Percentiles rank a stretch among this genome's conserved stretches.
Evolutionary conservation across 2,888 invertebrate genomes (phyloP).

Genomic region (Ctenicera cuprea): DNA sequence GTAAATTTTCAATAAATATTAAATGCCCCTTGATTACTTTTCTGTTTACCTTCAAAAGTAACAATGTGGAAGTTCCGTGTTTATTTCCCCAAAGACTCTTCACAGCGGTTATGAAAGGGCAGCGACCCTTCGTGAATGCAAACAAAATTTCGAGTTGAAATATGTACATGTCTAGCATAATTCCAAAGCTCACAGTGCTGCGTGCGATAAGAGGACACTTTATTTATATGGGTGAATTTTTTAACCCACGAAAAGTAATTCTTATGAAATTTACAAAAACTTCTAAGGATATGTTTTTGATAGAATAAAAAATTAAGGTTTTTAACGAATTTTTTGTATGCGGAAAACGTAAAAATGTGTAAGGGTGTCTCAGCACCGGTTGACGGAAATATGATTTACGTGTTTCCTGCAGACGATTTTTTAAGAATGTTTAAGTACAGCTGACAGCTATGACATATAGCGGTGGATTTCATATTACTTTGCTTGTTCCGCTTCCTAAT

Average conservation of each 20-base stretch:
- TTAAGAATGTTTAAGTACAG: conserved; percentile 34
- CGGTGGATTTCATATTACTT: conserved; percentile 31
- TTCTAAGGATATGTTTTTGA: neutral
- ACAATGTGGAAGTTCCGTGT: conserved; percentile 49
- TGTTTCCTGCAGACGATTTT: conserved; percentile 40
- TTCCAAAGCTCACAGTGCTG: conserved; percentile 6
- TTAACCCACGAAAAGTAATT: too few species aligned
- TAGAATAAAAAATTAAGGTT: neutral
- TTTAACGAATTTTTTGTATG: neutral
- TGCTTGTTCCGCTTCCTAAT: conserved; percentile 48
- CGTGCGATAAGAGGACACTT: conserved; percentile 6
- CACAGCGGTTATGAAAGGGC: conserved; percentile 44
- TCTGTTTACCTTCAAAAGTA: conserved; percentile 55
- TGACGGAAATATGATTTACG: conserved; percentile 32
- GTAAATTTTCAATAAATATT: conserved; percentile 55
- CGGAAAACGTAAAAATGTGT: neutral
- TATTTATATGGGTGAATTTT: neutral
- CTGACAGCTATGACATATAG: conserved; percentile 35
- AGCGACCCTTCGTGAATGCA: conserved; percentile 48
- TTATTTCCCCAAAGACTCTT: conserved; percentile 52
- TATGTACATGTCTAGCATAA: conserved; percentile 34
- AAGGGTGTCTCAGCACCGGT: neutral
- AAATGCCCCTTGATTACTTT: conserved; percentile 56
- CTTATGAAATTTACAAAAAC: neutral
- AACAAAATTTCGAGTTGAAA: conserved; percentile 42